phyloP scores from a whole-genome alignment of 2,797 vertebrate species.

The Margarornis squamiger region DNA sequence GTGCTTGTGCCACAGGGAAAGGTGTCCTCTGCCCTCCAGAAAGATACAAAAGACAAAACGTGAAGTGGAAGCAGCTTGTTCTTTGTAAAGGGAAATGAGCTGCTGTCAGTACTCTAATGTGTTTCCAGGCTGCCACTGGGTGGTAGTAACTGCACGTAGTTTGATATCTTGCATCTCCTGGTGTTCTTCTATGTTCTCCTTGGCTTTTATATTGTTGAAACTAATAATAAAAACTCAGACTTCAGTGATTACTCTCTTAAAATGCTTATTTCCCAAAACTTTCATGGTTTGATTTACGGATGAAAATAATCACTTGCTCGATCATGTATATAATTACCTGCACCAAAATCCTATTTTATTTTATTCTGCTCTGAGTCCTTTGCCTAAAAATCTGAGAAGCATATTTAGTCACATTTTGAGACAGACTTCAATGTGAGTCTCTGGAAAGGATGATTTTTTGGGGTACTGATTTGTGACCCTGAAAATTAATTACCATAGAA shows the following conservation, averaged over 20 bases:
- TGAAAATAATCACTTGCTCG: neutral
- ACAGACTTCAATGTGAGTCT: neutral
- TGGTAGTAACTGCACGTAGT: slow-evolving; percentile 2
- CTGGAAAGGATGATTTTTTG: neutral
- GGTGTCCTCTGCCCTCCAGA: neutral
- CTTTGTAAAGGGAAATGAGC: neutral
- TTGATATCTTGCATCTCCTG: neutral
- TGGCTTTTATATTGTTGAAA: neutral
- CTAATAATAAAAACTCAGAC: neutral
- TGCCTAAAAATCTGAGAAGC: neutral
- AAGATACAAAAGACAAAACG: neutral
- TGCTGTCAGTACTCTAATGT: neutral
- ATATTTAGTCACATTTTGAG: neutral
- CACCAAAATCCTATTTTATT: neutral
- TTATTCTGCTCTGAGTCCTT: neutral
- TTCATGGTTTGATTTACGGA: neutral
- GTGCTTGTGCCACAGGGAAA: neutral
- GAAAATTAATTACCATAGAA: neutral
- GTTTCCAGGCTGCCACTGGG: slow-evolving; percentile 28
- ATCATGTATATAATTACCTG: neutral
- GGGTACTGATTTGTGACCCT: neutral
- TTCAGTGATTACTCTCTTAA: neutral
- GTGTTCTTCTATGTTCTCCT: neutral
- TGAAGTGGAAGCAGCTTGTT: neutral
- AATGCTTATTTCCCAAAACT: neutral